These are phyloP conservation scores for Channallabes apus DNA, from an alignment of 2,797 vertebrate species.

Conservation along the genomic window DNA sequence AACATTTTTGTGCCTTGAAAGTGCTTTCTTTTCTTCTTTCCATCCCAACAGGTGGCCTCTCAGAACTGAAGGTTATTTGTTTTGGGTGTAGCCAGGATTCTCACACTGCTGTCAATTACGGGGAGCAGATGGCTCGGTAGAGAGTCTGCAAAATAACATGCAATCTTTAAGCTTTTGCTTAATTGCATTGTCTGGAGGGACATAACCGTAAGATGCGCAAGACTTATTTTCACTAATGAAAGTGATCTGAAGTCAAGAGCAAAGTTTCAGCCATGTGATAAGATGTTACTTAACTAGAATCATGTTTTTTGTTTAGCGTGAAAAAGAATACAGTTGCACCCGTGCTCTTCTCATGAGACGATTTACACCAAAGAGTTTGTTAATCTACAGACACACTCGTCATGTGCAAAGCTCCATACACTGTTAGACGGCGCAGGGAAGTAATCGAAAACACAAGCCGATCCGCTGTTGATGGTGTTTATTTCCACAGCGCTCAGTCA, in stretches of 20 bases:
- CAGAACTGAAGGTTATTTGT: slow-evolving; percentile 49
- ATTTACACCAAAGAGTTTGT: neutral
- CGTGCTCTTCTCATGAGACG: neutral
- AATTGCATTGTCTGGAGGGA: neutral
- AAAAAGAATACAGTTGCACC: neutral
- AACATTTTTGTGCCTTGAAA: slow-evolving; percentile 46
- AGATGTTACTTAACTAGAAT: neutral
- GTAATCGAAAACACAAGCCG: slow-evolving; percentile 25
- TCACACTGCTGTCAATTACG: slow-evolving; percentile 35
- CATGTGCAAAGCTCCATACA: neutral
- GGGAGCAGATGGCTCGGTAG: slow-evolving; percentile 21
- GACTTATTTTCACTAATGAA: neutral
- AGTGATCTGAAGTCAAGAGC: neutral
- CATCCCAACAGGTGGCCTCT: slow-evolving; percentile 66
- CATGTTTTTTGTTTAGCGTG: neutral
- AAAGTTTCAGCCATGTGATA: neutral
- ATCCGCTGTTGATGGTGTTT: neutral
- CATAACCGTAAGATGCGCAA: neutral
- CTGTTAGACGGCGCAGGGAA: neutral
- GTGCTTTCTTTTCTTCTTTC: slow-evolving; percentile 61
- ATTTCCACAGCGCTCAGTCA: neutral
- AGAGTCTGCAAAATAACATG: neutral
- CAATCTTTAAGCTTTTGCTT: neutral
- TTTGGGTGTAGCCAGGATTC: slow-evolving; percentile 9
- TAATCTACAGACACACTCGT: neutral